Conservation (phyloP, 1,140 invertebrate genomes). For the Melipona quadrifasciata region DNA sequence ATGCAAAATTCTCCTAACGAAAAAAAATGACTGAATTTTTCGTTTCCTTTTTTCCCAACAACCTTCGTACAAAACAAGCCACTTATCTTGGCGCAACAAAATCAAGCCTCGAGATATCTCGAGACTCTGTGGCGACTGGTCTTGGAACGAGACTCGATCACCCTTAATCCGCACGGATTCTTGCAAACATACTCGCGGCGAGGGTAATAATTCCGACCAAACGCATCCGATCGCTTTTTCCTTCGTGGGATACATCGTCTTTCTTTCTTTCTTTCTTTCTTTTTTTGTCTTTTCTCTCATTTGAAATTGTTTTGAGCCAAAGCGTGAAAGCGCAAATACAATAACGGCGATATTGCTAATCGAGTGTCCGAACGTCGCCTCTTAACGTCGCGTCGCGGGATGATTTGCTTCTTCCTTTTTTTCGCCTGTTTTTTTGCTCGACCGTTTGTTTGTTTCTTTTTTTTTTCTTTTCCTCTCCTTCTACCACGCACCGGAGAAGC, state of each 20-base stretch:
- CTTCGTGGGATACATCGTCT: background rate
- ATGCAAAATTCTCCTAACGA: too few species aligned
- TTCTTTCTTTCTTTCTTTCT: background rate
- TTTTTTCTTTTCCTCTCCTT: background rate
- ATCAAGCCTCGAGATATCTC: background rate
- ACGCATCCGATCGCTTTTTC: conserved; percentile 19
- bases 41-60: background rate
- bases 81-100: background rate
- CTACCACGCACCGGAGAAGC: conserved; percentile 21
- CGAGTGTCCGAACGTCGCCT: conserved; percentile 39
- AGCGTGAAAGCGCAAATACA: conserved; percentile 41
- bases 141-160: conserved; percentile 22
- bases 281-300: background rate
- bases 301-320: conserved; percentile 5
- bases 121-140: background rate
- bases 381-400: conserved; percentile 32
- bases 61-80: too few species aligned
- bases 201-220: conserved; percentile 30
- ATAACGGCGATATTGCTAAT: conserved; percentile 13
- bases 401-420: background rate
- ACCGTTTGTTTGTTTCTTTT: background rate
- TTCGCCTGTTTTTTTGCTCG: background rate
- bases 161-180: conserved; percentile 28
- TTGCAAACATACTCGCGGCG: conserved; percentile 30
- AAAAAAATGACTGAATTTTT: background rate